phyloP scores from a whole-genome alignment of 2,888 invertebrate species.

The Ochropleura leucogaster region DNA sequence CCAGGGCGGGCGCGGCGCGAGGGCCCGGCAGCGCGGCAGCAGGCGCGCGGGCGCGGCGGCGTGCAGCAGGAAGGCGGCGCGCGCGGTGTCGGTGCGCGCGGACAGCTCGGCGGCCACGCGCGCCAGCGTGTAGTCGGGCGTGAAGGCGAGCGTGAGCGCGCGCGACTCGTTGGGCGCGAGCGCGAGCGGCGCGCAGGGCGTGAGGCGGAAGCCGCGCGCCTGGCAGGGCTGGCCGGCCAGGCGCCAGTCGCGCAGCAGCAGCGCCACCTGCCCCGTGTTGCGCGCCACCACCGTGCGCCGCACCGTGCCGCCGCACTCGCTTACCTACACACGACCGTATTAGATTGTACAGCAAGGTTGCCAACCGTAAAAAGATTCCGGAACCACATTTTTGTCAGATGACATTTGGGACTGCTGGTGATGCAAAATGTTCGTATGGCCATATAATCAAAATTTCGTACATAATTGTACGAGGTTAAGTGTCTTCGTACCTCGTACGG shows the following conservation, averaged over 20 bases:
- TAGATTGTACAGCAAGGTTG: too few species aligned
- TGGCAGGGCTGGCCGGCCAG: slow-evolving; percentile 78
- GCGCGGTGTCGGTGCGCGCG: slow-evolving; percentile 70
- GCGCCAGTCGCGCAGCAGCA: slow-evolving; percentile 91
- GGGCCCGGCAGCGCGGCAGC: slow-evolving; percentile 70
- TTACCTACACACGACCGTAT: slow-evolving; percentile 87
- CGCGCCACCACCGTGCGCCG: slow-evolving; percentile 87
- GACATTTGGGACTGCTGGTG: too few species aligned
- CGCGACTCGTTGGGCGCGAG: slow-evolving; percentile 81
- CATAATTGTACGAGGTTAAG: too few species aligned
- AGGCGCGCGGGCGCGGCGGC: slow-evolving; percentile 75
- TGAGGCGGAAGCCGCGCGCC: slow-evolving; percentile 81
- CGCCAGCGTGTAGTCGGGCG: slow-evolving; percentile 81
- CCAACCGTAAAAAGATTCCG: too few species aligned
- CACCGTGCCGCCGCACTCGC: slow-evolving; percentile 92
- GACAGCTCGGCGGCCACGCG: slow-evolving; percentile 72
- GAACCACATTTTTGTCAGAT: too few species aligned
- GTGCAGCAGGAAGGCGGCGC: slow-evolving; percentile 71
- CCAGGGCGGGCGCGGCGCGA: slow-evolving; percentile 81
- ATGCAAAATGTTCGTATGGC: too few species aligned
- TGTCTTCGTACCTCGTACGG: too few species aligned
- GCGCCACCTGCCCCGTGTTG: slow-evolving; percentile 97
- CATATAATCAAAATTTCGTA: too few species aligned
- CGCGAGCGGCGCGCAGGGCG: slow-evolving; percentile 79
- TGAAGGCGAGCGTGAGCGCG: slow-evolving; percentile 76